phyloP scores from a whole-genome alignment of 2,797 vertebrate genomes.

The Circus cinereus region DNA sequence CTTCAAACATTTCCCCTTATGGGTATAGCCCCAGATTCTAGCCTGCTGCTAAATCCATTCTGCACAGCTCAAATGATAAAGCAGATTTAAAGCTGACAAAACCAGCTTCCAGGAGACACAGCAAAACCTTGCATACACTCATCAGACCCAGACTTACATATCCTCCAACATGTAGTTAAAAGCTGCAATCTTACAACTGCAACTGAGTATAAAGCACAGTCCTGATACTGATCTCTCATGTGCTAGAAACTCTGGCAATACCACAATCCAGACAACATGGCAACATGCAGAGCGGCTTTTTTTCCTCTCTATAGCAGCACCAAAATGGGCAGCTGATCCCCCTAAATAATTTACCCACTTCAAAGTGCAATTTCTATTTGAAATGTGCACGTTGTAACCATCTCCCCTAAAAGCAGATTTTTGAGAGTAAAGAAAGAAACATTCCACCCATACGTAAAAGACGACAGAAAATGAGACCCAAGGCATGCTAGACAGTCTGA shows the following conservation, averaged over 20 bases:
- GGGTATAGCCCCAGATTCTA: neutral
- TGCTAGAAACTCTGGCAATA: constrained; percentile 12
- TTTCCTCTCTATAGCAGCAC: neutral
- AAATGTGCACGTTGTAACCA: neutral
- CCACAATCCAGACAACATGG: neutral
- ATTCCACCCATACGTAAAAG: neutral
- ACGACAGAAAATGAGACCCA: neutral
- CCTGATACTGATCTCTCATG: neutral
- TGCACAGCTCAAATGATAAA: neutral
- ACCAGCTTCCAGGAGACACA: neutral
- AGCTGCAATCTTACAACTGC: neutral
- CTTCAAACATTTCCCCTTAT: neutral
- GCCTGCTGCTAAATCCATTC: constrained; percentile 10
- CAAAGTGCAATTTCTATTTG: neutral
- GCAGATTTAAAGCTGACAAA: neutral
- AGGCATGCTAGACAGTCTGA: neutral
- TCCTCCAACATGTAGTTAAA: neutral
- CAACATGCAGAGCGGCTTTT: neutral
- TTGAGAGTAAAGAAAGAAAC: neutral
- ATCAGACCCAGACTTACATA: neutral
- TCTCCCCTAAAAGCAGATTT: neutral
- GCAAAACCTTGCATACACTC: neutral
- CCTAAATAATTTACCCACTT: neutral
- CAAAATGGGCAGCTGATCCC: neutral
- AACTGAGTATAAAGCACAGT: neutral